Conservation (phyloP, 2,888 invertebrate species). For the Chymomyza caudatula region DNA sequence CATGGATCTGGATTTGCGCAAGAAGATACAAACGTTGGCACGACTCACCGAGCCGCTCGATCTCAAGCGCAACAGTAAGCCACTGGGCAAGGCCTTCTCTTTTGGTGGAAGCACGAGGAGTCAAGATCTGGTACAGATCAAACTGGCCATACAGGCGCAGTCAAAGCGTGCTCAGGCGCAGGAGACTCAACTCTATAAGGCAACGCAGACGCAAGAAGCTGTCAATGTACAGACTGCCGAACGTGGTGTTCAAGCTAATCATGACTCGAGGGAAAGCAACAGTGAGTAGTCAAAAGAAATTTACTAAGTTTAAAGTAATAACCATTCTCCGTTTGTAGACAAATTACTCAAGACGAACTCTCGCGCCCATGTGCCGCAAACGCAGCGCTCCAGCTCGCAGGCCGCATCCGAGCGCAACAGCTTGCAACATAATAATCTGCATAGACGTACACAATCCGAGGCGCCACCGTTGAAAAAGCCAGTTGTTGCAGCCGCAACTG, state of each 20-base stretch:
- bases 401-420: conserved; percentile 58
- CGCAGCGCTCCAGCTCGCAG: conserved; percentile 61
- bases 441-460: conserved; percentile 77
- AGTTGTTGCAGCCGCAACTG: not conserved
- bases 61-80: conserved; percentile 70
- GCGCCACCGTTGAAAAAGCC: conserved; percentile 59
- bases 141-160: conserved; percentile 78
- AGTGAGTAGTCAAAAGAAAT: conserved; percentile 51
- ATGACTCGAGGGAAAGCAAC: conserved; percentile 71
- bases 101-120: conserved; percentile 77
- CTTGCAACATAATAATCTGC: conserved; percentile 46
- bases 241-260: conserved; percentile 74
- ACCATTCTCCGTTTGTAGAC: too few relatives aligned
- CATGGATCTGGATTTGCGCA: conserved; percentile 82
- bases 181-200: conserved; percentile 75
- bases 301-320: too few relatives aligned
- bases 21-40: conserved; percentile 83
- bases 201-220: conserved; percentile 74
- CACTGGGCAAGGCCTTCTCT: conserved; percentile 74
- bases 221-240: conserved; percentile 69
- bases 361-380: conserved; percentile 74
- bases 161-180: conserved; percentile 76
- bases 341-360: conserved; percentile 76
- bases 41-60: conserved; percentile 78
- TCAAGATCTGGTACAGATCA: conserved; percentile 78